Evolutionary conservation across 2,888 invertebrate genomes (phyloP).

Genomic region (Anthophora plumipes): DNA sequence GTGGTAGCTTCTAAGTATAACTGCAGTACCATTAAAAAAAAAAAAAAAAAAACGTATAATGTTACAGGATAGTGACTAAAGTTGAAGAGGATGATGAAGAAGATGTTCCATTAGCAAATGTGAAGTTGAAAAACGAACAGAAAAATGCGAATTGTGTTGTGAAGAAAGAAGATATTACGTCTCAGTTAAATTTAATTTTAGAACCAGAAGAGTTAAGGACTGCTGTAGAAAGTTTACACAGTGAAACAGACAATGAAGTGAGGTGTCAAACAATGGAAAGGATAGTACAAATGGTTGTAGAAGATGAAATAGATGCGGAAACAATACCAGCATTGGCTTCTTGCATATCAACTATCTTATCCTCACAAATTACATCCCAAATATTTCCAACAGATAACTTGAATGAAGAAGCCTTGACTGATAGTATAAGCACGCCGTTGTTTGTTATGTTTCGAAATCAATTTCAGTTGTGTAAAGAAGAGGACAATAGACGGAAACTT

Average conservation of each 20-base stretch:
- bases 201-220: constrained; percentile 86
- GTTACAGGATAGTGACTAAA: constrained; percentile 79
- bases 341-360: constrained; percentile 87
- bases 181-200: constrained; percentile 79
- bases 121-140: constrained; percentile 87
- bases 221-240: constrained; percentile 86
- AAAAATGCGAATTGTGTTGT: constrained; percentile 79
- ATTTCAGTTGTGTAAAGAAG: constrained; percentile 88
- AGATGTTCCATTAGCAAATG: constrained; percentile 92
- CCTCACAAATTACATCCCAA: constrained; percentile 86
- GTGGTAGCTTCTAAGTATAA: not conserved
- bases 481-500: constrained; percentile 91
- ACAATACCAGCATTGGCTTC: constrained; percentile 86
- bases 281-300: constrained; percentile 87
- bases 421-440: constrained; percentile 92
- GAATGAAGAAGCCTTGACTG: constrained; percentile 87
- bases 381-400: constrained; percentile 86
- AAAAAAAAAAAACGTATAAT: not conserved
- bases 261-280: constrained; percentile 89
- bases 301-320: constrained; percentile 88
- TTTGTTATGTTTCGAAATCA: constrained; percentile 95
- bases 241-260: constrained; percentile 86
- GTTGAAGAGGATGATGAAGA: constrained; percentile 89
- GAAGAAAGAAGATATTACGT: constrained; percentile 79
- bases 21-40: not conserved